Evolutionary conservation across 1,140 invertebrate genomes (phyloP), one percentile per base, ranked within the genome.

Genomic region (Sesamia nonagrioides): DNA sequence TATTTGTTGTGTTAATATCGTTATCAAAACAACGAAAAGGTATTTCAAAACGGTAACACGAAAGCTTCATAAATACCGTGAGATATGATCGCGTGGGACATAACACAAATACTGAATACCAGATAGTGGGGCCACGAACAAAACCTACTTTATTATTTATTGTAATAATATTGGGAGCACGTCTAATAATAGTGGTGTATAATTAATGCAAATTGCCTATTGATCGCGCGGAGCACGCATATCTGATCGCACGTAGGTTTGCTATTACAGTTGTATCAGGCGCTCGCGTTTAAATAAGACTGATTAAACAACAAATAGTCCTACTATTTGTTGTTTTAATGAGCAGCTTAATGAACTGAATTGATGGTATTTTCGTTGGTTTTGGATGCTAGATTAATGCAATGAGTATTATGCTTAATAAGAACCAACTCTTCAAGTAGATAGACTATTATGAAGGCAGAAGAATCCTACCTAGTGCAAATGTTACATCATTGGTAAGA

Each of bases 151-250:
- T 52, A 71, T 71, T 71, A 71, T 71, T 71, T 52, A 71, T 45
- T 52, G 17, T 71, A 71, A 52, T 71, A 71, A 71, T 71, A 71
- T 54, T 52, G 68, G 68, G n/a, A 71, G 21, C 66, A 52, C 68
- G 50, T 54, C 45, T 71, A 33, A 35, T 69, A 71, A 71, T 54
- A 27, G 33, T 17, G 27, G 17, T 6, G 7, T 45, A 40, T 74
- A 74, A 74, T 74, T 74, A 74, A 74, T 74, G 71, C 56, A 74
- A 74, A 74, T 58, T 74, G 71, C 71, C 54, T 74, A 58, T 45
- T 74, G 71, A 74, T 74, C 71, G 71, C 52, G 54, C 37, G 54
- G 35, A 74, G 54, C 71, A 74, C 42, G 66, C 66, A 45, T 74
- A 74, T 60, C 54, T 74, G 71, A 74, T 74, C 60, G 27, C 54